These are phyloP conservation scores for Helostoma temminkii DNA, from an alignment of 2,797 vertebrate species.

Conservation along the genomic window DNA sequence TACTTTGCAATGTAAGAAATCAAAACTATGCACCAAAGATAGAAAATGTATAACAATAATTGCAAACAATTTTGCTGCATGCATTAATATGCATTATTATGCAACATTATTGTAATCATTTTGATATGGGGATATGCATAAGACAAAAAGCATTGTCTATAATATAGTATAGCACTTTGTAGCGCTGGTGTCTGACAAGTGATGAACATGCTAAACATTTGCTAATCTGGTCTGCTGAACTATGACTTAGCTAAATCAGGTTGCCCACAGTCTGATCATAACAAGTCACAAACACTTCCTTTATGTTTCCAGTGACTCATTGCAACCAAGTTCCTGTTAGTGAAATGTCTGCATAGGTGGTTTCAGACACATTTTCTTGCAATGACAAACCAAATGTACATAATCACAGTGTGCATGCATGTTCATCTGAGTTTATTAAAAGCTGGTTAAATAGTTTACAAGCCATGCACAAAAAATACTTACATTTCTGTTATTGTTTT, in stretches of 20 bases:
- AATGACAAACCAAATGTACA: not conserved
- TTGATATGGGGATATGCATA: not conserved
- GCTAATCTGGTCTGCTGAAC: not conserved
- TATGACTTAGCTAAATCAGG: not conserved
- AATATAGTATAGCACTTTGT: not conserved
- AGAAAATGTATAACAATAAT: not conserved
- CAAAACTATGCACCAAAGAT: not conserved
- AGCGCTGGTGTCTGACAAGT: not conserved
- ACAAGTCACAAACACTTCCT: slow-evolving; percentile 13
- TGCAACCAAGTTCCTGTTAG: not conserved
- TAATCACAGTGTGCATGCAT: not conserved
- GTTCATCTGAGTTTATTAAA: not conserved
- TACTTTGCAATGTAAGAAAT: not conserved
- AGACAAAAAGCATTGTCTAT: not conserved
- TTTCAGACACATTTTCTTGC: not conserved
- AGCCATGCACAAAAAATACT: not conserved
- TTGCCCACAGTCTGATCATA: not conserved
- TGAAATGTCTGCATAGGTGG: not conserved
- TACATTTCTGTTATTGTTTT: not conserved
- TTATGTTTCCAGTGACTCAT: not conserved
- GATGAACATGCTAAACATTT: slow-evolving; percentile 1
- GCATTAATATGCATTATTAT: too few species aligned
- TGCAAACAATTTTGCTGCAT: not conserved
- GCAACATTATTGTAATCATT: too few species aligned
- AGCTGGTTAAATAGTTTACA: not conserved